Evolutionary conservation across 1,140 invertebrate genomes (phyloP).

Genomic region (Planococcus citri): DNA sequence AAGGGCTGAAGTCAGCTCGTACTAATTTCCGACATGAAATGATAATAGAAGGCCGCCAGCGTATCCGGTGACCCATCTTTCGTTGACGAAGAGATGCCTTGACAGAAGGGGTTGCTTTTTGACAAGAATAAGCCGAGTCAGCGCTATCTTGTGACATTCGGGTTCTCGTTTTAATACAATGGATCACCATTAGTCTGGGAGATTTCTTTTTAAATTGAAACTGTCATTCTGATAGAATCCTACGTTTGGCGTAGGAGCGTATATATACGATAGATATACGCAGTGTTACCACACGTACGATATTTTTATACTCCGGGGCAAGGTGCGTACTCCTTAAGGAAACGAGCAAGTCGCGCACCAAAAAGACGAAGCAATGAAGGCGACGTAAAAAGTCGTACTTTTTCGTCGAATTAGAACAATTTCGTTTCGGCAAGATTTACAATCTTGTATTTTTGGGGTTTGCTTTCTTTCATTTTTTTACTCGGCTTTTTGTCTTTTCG

Average conservation of each 20-base stretch:
- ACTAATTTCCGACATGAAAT: conserved; percentile 16
- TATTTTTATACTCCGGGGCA: too few relatives aligned
- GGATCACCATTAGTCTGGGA: conserved; percentile 15
- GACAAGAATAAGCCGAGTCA: conserved; percentile 17
- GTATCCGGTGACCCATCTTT: conserved; percentile 13
- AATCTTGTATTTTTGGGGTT: background rate
- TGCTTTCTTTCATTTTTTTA: background rate
- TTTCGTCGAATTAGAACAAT: background rate
- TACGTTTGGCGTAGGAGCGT: background rate
- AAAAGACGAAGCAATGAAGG: too few relatives aligned
- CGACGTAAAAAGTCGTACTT: too few relatives aligned
- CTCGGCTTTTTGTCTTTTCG: background rate
- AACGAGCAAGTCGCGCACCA: too few relatives aligned
- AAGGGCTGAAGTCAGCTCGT: background rate
- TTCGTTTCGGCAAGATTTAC: background rate
- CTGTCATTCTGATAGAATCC: conserved; percentile 5
- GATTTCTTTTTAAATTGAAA: conserved; percentile 20
- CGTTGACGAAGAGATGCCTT: conserved; percentile 2
- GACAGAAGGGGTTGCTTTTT: conserved; percentile 14
- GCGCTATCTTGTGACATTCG: background rate
- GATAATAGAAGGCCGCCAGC: conserved; percentile 6
- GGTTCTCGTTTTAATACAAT: conserved; percentile 14
- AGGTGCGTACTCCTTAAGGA: too few relatives aligned
- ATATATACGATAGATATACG: too few relatives aligned
- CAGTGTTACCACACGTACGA: background rate